Evolutionary conservation across 2,797 vertebrate genomes (phyloP), one percentile per base, ranked within the genome.

Genomic region (Tiaroga cobitis): DNA sequence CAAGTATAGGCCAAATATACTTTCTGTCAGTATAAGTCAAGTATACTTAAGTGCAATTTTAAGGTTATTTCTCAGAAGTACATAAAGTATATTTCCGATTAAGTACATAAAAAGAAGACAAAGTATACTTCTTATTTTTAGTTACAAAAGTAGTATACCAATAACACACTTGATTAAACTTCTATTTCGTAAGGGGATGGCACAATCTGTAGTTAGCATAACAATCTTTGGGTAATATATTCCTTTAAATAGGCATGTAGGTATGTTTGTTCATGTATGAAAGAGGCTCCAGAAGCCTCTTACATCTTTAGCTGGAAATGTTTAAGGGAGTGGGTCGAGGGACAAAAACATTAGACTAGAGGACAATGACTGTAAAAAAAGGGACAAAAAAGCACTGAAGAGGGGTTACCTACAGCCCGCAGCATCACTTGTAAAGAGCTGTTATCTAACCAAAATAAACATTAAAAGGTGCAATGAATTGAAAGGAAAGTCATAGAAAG

Each of bases 381-480:
- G 70, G 65, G 46, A 77, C 73, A 68, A 76, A 82, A 49, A 82
- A 26, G 51, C 69, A 65, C 49, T 19, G 32, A 61, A 74, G 82
- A 84, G 67, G 80, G 88, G 88, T 89, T 79, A 89, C 84, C 85
- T 85, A 85, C 32, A 41, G 86, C 86, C 79, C 73, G 19, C 84
- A 87, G 86, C 82, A 46, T 39, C 46, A 15, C 82, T 88, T 39
- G 68, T 85, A 89, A 88, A 87, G 37, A 84, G 61, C 67, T 82
- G 54, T 87, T 85, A 86, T 82, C 75, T 68, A 90, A 79, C 59
- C 82, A 86, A 91, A 90, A 87, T 86, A 86, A 86, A 90, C 68
- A 84, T 91, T 89, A 89, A 56, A 86, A 81, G 61, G 74, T 80
- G 49, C 86, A 84, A 83, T 87, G 79, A 80, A 80, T 87, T 86